These are phyloP conservation scores for Pituophis catenifer DNA, from an alignment of 2,113 vertebrate species.

Conservation along the genomic window DNA sequence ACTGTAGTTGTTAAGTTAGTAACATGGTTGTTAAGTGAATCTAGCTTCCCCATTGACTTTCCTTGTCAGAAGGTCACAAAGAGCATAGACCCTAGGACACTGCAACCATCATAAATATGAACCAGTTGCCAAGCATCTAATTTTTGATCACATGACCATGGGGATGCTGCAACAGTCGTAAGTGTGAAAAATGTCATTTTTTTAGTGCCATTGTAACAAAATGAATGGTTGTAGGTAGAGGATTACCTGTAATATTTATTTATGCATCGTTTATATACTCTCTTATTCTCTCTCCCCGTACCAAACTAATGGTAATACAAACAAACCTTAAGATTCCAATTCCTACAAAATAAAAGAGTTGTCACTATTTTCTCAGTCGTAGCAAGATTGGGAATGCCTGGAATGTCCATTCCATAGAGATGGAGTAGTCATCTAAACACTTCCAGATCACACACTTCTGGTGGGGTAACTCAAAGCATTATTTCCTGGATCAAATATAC, in stretches of 20 bases:
- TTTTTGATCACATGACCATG: not conserved
- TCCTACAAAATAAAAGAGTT: not conserved
- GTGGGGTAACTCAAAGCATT: not conserved
- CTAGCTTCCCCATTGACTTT: not conserved
- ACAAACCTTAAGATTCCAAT: not conserved
- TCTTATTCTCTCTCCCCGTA: not conserved
- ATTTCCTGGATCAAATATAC: not conserved
- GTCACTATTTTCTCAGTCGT: not conserved
- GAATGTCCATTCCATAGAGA: not conserved
- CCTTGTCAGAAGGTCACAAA: not conserved
- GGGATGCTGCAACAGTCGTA: not conserved
- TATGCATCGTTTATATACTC: not conserved
- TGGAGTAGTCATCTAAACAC: not conserved
- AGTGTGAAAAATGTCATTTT: not conserved
- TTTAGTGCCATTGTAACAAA: not conserved
- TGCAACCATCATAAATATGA: not conserved
- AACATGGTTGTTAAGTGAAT: not conserved
- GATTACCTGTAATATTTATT: not conserved
- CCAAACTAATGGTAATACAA: not conserved
- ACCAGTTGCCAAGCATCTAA: not conserved
- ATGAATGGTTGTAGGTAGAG: not conserved
- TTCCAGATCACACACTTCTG: not conserved
- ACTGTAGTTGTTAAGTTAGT: not conserved
- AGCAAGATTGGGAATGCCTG: not conserved
- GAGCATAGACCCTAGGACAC: not conserved